Conservation (phyloP, 2,888 invertebrate genomes). For the Dynastes hyllus region DNA sequence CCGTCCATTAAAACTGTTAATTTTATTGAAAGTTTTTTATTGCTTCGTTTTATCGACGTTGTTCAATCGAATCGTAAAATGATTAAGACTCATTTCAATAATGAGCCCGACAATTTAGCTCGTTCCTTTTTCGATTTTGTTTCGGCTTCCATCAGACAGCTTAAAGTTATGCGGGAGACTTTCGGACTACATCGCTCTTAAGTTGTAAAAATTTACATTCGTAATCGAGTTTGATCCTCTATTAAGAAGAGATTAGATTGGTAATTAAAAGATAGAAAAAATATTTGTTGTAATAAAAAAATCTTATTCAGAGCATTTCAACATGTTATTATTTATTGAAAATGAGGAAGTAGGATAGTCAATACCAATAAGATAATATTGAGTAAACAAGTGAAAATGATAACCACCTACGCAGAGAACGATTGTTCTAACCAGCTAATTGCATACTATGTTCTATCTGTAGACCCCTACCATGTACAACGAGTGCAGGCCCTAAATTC, state of each 20-base stretch:
- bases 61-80: constrained; percentile 49
- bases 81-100: constrained; percentile 48
- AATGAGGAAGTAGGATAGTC: no score
- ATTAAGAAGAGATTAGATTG: constrained; percentile 5
- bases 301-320: no score
- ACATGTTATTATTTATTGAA: no score
- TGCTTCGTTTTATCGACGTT: constrained; percentile 43
- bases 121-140: constrained; percentile 21
- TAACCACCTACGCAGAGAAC: no score
- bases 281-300: no score
- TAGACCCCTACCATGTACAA: no score
- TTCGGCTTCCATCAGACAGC: background rate
- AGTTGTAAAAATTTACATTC: background rate
- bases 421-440: no score
- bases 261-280: background rate
- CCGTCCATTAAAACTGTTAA: constrained; percentile 44
- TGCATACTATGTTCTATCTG: no score
- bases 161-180: constrained; percentile 5
- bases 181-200: background rate
- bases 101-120: constrained; percentile 42
- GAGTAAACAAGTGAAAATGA: no score
- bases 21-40: constrained; percentile 41
- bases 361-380: no score
- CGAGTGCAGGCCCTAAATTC: no score
- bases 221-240: background rate